These are phyloP conservation scores for Drosophila percnosoma DNA, from an alignment of 2,888 invertebrate genomes.

Conservation along the genomic window DNA sequence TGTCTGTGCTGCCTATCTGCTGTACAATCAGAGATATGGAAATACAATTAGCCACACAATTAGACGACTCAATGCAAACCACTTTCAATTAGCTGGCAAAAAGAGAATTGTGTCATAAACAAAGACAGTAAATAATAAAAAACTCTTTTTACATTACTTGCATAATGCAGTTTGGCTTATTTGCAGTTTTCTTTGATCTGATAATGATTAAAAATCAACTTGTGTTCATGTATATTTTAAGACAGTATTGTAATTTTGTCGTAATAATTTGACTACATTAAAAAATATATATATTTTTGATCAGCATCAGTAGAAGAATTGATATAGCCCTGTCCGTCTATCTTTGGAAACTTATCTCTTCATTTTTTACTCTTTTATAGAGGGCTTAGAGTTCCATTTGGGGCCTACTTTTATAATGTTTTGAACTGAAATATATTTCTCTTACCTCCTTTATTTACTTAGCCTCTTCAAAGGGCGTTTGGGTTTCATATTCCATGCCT, in stretches of 20 bases:
- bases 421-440: too few species aligned
- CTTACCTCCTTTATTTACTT: too few species aligned
- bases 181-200: not conserved
- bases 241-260: not conserved
- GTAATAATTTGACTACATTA: too few species aligned
- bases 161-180: not conserved
- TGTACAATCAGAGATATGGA: constrained; percentile 55
- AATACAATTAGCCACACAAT: constrained; percentile 46
- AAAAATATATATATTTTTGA: not conserved
- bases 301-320: not conserved
- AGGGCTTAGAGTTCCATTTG: not conserved
- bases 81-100: constrained; percentile 16
- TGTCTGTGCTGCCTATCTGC: constrained; percentile 10
- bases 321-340: not conserved
- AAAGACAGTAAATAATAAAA: not conserved
- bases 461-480: too few species aligned
- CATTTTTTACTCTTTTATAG: not conserved
- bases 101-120: not conserved
- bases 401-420: too few species aligned
- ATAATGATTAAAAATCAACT: not conserved
- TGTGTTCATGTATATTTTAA: not conserved
- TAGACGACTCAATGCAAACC: constrained; percentile 13
- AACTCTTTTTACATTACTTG: not conserved
- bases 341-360: not conserved
- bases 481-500: too few species aligned